Conservation (phyloP, 1,140 invertebrate genomes). For the Tetramorium alpestre region DNA sequence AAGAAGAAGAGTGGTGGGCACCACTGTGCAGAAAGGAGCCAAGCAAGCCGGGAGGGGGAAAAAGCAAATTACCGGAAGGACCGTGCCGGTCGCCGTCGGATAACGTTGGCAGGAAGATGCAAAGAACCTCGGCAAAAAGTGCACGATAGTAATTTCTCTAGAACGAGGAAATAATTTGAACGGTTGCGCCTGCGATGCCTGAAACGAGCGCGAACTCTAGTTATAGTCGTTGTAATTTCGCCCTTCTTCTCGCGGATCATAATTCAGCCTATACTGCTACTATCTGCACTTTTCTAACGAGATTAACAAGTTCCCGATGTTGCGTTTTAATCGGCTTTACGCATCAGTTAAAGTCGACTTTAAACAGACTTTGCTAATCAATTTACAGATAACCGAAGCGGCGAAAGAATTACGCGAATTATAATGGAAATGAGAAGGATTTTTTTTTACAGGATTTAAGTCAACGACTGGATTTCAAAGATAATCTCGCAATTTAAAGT, state of each 20-base stretch:
- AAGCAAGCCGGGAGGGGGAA: conserved; percentile 62
- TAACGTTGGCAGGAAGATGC: conserved; percentile 58
- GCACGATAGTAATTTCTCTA: conserved; percentile 59
- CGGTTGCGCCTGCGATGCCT: conserved; percentile 37
- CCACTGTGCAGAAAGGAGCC: conserved; percentile 42
- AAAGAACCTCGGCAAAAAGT: conserved; percentile 71
- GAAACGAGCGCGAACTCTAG: conserved; percentile 22
- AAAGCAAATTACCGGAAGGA: conserved; percentile 79
- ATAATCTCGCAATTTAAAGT: conserved; percentile 55
- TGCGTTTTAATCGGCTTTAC: conserved; percentile 55
- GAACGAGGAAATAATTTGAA: conserved; percentile 61
- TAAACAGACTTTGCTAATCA: conserved; percentile 52
- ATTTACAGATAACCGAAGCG: conserved; percentile 49
- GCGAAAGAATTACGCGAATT: conserved; percentile 43
- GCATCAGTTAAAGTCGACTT: conserved; percentile 54
- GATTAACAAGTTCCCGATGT: conserved; percentile 53
- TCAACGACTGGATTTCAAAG: conserved; percentile 42
- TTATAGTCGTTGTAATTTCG: conserved; percentile 15
- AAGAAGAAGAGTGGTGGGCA: conserved; percentile 61
- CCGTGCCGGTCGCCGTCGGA: conserved; percentile 48
- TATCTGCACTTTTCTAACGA: conserved; percentile 53
- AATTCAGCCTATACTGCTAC: conserved; percentile 47
- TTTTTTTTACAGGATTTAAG: conserved; percentile 51
- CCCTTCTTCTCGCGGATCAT: conserved; percentile 26
- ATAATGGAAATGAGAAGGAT: conserved; percentile 43